Conservation (phyloP, 2,888 invertebrate species). For the Mythimna albipuncta region DNA sequence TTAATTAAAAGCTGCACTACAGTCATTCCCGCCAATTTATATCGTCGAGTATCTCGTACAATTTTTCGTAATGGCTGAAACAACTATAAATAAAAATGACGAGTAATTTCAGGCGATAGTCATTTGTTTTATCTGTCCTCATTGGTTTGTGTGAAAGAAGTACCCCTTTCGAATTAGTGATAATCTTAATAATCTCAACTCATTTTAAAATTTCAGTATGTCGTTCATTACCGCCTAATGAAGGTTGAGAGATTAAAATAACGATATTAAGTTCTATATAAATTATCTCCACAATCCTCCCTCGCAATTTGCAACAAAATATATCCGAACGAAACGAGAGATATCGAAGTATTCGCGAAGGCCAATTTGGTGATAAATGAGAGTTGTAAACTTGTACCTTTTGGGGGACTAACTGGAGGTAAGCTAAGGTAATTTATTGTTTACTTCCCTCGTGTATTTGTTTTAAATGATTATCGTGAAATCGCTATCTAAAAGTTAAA, state of each 20-base stretch:
- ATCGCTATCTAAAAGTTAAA: slow-evolving; percentile 45
- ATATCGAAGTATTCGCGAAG: slow-evolving; percentile 70
- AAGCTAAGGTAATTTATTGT: slow-evolving; percentile 55
- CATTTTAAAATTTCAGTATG: slow-evolving; percentile 21
- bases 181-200: neutral
- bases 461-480: slow-evolving; percentile 30
- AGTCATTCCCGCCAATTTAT: slow-evolving; percentile 47
- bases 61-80: slow-evolving; percentile 45
- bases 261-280: slow-evolving; percentile 46
- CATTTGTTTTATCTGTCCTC: slow-evolving; percentile 9
- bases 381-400: slow-evolving; percentile 71
- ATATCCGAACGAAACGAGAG: slow-evolving; percentile 58
- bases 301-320: slow-evolving; percentile 57
- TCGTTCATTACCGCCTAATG: slow-evolving; percentile 23
- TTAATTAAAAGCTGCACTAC: slow-evolving; percentile 42
- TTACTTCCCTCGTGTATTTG: slow-evolving; percentile 6
- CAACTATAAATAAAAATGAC: slow-evolving; percentile 42
- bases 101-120: slow-evolving; percentile 19
- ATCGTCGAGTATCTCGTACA: slow-evolving; percentile 19
- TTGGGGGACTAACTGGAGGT: slow-evolving; percentile 64
- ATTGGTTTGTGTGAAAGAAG: slow-evolving; percentile 12
- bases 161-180: neutral
- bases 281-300: slow-evolving; percentile 51
- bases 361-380: slow-evolving; percentile 78
- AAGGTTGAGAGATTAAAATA: slow-evolving; percentile 39